Base-by-base conservation (phyloP, 2,113 vertebrate genomes). In the Antidorcas marsupialis region DNA sequence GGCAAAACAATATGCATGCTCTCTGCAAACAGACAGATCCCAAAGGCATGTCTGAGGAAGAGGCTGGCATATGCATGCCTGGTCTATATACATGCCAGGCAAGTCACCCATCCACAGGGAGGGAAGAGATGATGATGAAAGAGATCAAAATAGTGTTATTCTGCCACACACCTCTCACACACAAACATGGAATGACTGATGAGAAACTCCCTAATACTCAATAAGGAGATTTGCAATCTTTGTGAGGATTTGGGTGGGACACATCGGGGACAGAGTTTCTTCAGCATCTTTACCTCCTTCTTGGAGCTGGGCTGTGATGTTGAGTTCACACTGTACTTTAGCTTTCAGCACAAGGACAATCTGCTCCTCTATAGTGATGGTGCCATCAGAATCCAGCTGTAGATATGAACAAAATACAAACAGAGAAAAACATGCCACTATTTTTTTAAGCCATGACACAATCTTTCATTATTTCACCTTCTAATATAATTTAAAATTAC, bases 311-410 rank as follows among this genome's bases (percentile, higher is more conserved):
- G 93, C 96, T 59, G 99, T 99, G 89, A 99, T 99, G 95, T 99
- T 99, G 96, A 98, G 99, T 60, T 99, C 98, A 98, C 99, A 99
- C 50, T 99, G 99, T 67, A 98, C 95, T 98, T 99, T 99, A 55
- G 99, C 99, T 96, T 99, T 99, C 96, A 99, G 98, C 47, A 99
- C 99, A 91, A 99, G 99, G 95, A 99, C 99, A 97, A 99, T 99
- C 98, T 99, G 99, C 90, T 99, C 99, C 97, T 99, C 99, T 23
- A 99, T 99, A 6, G 99, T 99, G 57, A 99, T 92, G 1, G 98
- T 98, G 45, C 98, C 99, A 90, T 99, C 99, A 55, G 98, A 98
- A 83, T 98, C 99, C 97, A 99, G 98, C 99, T 99, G 89, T 52
- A 57, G 45, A 88, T 76, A 67, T 27, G 57, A 83, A 94, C 50